Base-by-base conservation (phyloP, 2,797 vertebrate genomes). In the Rhinophrynus dorsalis region DNA sequence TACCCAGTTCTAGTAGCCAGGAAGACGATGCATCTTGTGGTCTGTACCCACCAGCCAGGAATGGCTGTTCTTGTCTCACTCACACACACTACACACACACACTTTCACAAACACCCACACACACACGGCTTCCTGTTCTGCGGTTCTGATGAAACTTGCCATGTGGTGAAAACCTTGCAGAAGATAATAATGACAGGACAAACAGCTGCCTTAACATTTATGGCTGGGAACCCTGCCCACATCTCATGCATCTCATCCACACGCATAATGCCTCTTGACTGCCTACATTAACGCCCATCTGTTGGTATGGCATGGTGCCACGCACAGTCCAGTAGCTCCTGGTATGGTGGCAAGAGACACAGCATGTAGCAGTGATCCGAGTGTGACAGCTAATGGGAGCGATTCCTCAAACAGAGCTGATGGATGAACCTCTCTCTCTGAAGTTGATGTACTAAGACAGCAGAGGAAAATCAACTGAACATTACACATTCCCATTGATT, bases 271-370 rank as follows among this genome's bases (percentile, higher is more conserved):
- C 52, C 61, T 72, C 68, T 50, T 65, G 68, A 72, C 68, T 72
- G 68, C 68, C 45, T 65, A 65, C 60, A 72, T 72, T 72, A 72
- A 51, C 42, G 60, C 51, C 68, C 68, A 72, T 72, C 68, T 72
- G 68, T 37, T 40, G 30, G 42, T 7, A 50, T 72, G 68, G 68
- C 60, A 58, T 11, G 3, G 3, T 51, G 68, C 68, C 68, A 72
- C 44, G 1, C 65, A 27, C 13, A 64, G 68, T 50, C 68, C 52
- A 29, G 42, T 58, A 57, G 23, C 60, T 63, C 51, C 42, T 64
- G 68, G 50, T 33, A 65, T 8, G 44, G 32, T 37, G 68, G 42
- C 42, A 51, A 12, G 42, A 30, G 42, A 35, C 50, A 6, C 51
- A 9, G 40, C 32, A 5, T 57, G 58, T 21, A 27, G 5, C 13